A percentile compares a stretch with the other conserved stretches of the same genome.
phyloP scores from a whole-genome alignment of 2,888 invertebrate genomes.

The Pyralis farinalis region DNA sequence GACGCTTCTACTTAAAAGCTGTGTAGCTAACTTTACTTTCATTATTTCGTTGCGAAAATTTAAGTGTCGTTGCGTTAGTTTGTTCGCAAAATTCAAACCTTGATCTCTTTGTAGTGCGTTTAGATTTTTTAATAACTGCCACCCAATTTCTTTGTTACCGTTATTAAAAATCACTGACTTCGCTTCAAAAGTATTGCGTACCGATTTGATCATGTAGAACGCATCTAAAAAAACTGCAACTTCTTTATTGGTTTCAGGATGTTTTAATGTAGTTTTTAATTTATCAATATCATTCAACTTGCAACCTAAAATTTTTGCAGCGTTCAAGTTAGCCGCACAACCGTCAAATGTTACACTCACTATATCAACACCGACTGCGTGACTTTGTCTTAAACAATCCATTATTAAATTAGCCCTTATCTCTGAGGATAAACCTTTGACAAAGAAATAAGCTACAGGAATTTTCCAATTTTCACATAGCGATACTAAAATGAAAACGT shows the following conservation, averaged over 20 bases:
- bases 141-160: conserved; percentile 9
- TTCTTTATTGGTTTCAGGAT: conserved; percentile 11
- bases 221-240: conserved; percentile 4
- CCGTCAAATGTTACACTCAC: conserved; percentile 24
- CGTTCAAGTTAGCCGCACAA: conserved; percentile 15
- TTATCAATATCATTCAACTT: conserved; percentile 1
- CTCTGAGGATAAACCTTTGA: conserved; percentile 21
- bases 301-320: conserved; percentile 20
- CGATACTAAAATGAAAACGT: conserved; percentile 17
- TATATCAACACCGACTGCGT: conserved; percentile 20
- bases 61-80: conserved; percentile 18
- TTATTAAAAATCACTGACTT: neutral
- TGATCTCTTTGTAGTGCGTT: conserved; percentile 15
- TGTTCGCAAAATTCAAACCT: conserved; percentile 18
- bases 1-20: conserved; percentile 21
- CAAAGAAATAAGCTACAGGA: conserved; percentile 32
- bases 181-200: conserved; percentile 6
- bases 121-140: conserved; percentile 15
- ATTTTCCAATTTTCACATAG: conserved; percentile 27
- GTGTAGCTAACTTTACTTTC: conserved; percentile 23
- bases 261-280: conserved; percentile 16
- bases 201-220: conserved; percentile 5
- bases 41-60: conserved; percentile 21
- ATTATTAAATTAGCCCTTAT: conserved; percentile 22
- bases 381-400: conserved; percentile 13